Base-by-base conservation (phyloP, 2,113 vertebrate genomes). In the Mormoops blainvillei region DNA sequence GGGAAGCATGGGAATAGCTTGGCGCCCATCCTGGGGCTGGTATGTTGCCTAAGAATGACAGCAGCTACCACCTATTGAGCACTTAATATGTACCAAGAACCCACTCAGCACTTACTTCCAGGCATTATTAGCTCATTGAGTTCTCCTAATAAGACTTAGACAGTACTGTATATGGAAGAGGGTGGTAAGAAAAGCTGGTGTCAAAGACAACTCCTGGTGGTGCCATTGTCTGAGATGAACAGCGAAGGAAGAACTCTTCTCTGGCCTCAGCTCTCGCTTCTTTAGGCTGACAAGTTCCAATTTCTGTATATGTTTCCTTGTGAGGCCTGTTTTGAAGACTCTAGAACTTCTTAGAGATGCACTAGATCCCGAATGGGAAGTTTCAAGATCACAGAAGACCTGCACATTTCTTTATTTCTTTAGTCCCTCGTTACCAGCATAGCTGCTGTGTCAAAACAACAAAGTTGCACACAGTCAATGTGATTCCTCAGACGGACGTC, bases 251-350 rank as follows among this genome's bases (percentile, higher is more conserved):
- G 20, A 91, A 76, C 26, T 94, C 73, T 86, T 52, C 54, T 91
- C 28, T 80, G 71, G 48, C 41, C 58, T 95, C 74, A 89, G 15
- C 12, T 67, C 7, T 89, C 9, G 96, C 43, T 96, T 76, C 80
- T 87, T 33, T 84, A 65, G 10, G 36, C 16, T 50, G 52, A 94
- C 82, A 92, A 56, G 56, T n/a, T 86, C 20, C 9, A 81, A 74
- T 89, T 95, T 91, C 41, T 50, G 31, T 84, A 92, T 94, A 87
- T 20, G 3, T 9, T 96, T 83, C 45, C 11, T 80, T 76, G 22
- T 73, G 67, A 90, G 33, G 13, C 16, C 38, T 74, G 19, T 95
- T 93, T 96, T 70, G 28, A 95, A 96, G 95, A 90, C 26, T 83
- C 78, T 87, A 31, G 4, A 95, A 92, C 16, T 82, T 89, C n/a